Base-by-base conservation (phyloP, 2,113 vertebrate genomes). In the Coregonus clupeaformis region DNA sequence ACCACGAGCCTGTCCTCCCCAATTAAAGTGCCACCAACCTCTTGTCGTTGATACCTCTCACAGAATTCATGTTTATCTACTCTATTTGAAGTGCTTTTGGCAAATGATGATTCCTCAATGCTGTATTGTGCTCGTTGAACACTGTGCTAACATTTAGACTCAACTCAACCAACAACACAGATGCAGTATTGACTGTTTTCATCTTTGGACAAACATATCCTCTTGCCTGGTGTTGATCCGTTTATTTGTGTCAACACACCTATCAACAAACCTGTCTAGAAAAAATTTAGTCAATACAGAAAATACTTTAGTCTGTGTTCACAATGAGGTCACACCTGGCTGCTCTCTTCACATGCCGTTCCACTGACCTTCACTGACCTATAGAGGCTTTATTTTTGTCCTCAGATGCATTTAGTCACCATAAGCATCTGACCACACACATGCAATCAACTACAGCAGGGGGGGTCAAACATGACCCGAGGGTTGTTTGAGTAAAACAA, bases 61-160 rank as follows among this genome's bases (percentile, higher is more conserved):
- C 79, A 88, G 78, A 74, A 87, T 84, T 84, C 80, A 77, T 71
- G 81, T 89, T 90, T 88, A 87, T 89, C 89, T 89, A 85, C 84
- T 42, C 73, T 81, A 86, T 82, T 87, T 84, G 80, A 86, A 42
- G 78, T 42, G 36, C 36, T 42, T 42, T 42, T 42, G 36, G 36
- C 36, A 42, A 42, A 42, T 42, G 9, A 42, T 42, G 36, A 42
- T 42, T 42, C 36, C 36, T 42, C 2, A 42, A 42, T 42, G 36
- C 79, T 79, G 70, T 69, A 78, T 75, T 85, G 83, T 82, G 88
- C 85, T 86, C 74, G 73, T 87, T 85, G 90, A 89, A 91, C 84
- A 88, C 86, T 87, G 60, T 87, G 60, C 79, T 75, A 77, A 62
- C 80, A 79, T 86, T 83, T 84, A 60, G 75, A 77, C 84, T 79